These are phyloP conservation scores for Sabatieria punctata DNA, from an alignment of 2,888 invertebrate genomes.

Conservation along the genomic window DNA sequence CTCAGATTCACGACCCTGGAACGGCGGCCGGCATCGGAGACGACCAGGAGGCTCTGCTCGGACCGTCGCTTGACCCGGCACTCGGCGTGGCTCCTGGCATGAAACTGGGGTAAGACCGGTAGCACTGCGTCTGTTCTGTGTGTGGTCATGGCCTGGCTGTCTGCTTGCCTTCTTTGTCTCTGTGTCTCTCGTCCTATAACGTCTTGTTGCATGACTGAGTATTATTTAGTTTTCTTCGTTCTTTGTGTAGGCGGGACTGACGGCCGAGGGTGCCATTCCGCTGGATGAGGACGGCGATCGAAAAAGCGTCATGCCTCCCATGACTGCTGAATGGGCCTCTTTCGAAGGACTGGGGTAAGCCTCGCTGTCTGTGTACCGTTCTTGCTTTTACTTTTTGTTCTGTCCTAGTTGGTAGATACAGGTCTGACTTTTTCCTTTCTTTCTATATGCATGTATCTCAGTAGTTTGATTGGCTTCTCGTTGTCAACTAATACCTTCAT, in stretches of 20 bases:
- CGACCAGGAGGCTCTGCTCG: conserved; percentile 82
- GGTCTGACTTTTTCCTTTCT: conserved; percentile 8
- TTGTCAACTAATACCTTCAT: neutral
- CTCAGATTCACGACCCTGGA: conserved; percentile 91
- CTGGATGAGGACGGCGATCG: too few species aligned
- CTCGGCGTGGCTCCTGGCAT: neutral
- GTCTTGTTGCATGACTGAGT: neutral
- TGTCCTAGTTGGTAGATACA: too few species aligned
- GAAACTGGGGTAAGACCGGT: conserved; percentile 9
- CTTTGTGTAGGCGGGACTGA: too few species aligned
- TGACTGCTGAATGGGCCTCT: too few species aligned
- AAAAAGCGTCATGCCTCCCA: too few species aligned
- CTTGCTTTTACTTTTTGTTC: too few species aligned
- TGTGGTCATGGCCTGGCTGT: neutral
- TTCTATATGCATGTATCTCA: neutral
- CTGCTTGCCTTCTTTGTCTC: neutral
- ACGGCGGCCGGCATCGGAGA: conserved; percentile 50
- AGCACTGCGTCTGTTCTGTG: neutral
- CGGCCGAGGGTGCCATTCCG: too few species aligned
- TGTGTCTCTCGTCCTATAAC: neutral
- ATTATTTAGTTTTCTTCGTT: too few species aligned
- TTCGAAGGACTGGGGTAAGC: too few species aligned
- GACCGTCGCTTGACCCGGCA: conserved; percentile 38
- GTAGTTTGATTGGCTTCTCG: conserved; percentile 2
- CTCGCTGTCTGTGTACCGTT: too few species aligned